Evolutionary conservation across 2,797 vertebrate species (phyloP).

Genomic region (Anisognathus igniventris): DNA sequence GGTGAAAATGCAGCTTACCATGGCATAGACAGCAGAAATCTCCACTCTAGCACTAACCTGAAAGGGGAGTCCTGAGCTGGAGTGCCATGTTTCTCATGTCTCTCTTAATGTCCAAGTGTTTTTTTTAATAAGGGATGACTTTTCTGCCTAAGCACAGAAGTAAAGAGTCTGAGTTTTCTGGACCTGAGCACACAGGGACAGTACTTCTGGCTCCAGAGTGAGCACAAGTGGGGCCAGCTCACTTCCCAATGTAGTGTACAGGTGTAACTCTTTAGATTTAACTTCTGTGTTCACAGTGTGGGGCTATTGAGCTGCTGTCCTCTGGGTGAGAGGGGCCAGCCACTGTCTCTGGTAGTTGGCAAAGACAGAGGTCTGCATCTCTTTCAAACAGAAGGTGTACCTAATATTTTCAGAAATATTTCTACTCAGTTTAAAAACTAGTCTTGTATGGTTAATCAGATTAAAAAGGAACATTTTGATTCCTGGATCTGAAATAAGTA

Average conservation of each 20-base stretch:
- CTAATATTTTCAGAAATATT: neutral
- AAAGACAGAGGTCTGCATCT: neutral
- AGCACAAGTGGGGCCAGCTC: neutral
- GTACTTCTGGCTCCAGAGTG: neutral
- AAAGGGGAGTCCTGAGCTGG: neutral
- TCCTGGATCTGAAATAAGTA: neutral
- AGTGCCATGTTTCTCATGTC: neutral
- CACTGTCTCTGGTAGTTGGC: neutral
- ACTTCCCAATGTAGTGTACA: fast-evolving
- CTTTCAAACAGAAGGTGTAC: neutral
- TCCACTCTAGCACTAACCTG: neutral
- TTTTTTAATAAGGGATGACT: neutral
- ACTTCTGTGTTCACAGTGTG: neutral
- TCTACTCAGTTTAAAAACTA: neutral
- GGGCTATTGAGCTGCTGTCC: neutral
- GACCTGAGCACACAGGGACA: neutral
- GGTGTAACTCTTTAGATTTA: neutral
- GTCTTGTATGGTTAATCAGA: neutral
- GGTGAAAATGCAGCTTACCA: neutral
- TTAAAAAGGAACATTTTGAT: neutral
- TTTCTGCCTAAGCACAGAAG: neutral
- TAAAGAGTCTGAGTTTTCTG: neutral
- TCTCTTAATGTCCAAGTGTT: neutral
- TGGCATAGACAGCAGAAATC: neutral
- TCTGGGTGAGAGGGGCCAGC: neutral